phyloP scores from a whole-genome alignment of 2,888 invertebrate species.

The Smittia sp. region DNA sequence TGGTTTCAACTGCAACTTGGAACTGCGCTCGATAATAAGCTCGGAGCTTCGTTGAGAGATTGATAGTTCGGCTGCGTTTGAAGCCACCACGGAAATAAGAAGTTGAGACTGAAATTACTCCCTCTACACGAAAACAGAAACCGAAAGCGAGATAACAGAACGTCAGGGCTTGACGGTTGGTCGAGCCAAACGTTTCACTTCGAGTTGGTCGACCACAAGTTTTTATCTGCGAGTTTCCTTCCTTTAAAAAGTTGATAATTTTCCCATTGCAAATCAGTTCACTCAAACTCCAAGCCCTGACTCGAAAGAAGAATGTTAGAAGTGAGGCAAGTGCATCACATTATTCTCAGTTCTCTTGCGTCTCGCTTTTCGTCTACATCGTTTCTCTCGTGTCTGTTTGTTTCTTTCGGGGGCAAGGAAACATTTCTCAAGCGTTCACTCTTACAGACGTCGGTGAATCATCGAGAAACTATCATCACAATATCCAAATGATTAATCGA shows the following conservation, averaged over 20 bases:
- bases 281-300: no score
- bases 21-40: not conserved
- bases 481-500: slow-evolving; percentile 28
- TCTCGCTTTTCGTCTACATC: slow-evolving; percentile 13
- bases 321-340: slow-evolving; percentile 22
- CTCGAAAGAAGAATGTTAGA: slow-evolving; percentile 9
- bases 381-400: not conserved
- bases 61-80: not conserved
- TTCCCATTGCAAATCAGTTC: no score
- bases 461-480: slow-evolving; percentile 30
- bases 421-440: not conserved
- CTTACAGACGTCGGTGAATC: slow-evolving; percentile 35
- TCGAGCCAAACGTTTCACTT: no score
- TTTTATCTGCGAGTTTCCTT: no score
- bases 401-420: not conserved
- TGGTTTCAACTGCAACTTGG: slow-evolving; percentile 37
- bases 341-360: slow-evolving; percentile 15
- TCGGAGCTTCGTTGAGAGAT: not conserved
- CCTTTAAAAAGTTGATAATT: no score
- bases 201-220: no score
- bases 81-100: not conserved
- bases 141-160: slow-evolving; percentile 12
- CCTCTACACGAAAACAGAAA: slow-evolving; percentile 13
- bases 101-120: not conserved
- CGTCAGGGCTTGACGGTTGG: no score